Evolutionary conservation across 2,113 vertebrate species (phyloP).

Genomic region (Oncorhynchus masou): DNA sequence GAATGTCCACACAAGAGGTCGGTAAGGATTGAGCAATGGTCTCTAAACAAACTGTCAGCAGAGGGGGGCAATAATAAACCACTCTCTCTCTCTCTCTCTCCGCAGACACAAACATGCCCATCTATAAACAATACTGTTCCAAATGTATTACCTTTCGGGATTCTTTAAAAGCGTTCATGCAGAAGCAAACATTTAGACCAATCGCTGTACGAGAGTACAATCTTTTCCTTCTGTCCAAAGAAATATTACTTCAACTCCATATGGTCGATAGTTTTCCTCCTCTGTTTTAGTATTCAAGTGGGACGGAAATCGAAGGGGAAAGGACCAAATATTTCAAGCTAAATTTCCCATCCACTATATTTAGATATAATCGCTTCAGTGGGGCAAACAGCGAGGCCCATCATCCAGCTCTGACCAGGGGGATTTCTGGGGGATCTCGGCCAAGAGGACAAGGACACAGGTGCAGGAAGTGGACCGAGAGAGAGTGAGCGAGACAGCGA

Average conservation of each 20-base stretch:
- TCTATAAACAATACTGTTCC: background rate
- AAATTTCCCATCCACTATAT: constrained; percentile 12
- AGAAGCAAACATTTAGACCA: background rate
- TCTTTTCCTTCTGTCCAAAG: background rate
- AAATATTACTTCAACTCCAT: background rate
- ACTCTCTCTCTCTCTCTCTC: background rate
- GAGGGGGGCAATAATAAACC: background rate
- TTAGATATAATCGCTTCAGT: constrained; percentile 10
- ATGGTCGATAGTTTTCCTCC: background rate
- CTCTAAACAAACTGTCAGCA: background rate
- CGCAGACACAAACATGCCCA: background rate
- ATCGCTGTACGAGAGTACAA: background rate
- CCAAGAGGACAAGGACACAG: constrained; percentile 54
- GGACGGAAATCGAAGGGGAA: background rate
- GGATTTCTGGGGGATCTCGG: constrained; percentile 29
- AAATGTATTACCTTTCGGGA: background rate
- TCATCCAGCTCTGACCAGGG: constrained; percentile 8
- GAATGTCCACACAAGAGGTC: background rate
- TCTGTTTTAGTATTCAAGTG: background rate
- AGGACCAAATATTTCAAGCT: background rate
- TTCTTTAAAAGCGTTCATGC: background rate
- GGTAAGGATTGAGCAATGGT: background rate
- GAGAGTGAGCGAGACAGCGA: background rate
- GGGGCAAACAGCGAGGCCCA: constrained; percentile 12
- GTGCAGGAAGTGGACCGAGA: constrained; percentile 59